A percentile compares a stretch with the other conserved stretches of the same genome.
Evolutionary conservation across 2,113 vertebrate species (phyloP).

Genomic region (Brachyhypopomus gauderio): DNA sequence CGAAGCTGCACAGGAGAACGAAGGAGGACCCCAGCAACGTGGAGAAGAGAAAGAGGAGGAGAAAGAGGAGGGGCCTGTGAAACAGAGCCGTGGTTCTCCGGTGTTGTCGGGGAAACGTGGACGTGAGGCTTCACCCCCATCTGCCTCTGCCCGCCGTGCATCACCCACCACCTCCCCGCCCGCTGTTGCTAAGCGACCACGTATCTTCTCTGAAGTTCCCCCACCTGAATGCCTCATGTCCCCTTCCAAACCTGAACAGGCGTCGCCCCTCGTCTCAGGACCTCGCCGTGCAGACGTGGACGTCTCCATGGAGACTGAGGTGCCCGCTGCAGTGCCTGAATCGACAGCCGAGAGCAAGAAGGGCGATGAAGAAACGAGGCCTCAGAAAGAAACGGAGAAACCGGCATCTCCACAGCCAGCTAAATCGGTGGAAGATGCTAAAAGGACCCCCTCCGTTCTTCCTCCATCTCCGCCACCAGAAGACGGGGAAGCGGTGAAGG

Average conservation of each 20-base stretch:
- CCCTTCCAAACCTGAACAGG: conserved; percentile 45
- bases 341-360: conserved; percentile 62
- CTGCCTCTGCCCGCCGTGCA: neutral
- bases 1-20: conserved; percentile 45
- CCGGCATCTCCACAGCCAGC: conserved; percentile 29
- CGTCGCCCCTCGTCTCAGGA: conserved; percentile 23
- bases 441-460: conserved; percentile 44
- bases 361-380: conserved; percentile 55
- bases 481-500: conserved; percentile 19
- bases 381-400: conserved; percentile 20
- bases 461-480: conserved; percentile 47
- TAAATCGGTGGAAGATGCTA: conserved; percentile 49
- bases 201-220: conserved; percentile 52
- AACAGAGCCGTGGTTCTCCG: conserved; percentile 1
- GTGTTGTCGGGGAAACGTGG: conserved; percentile 38
- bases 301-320: conserved; percentile 44
- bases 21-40: conserved; percentile 19
- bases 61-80: conserved; percentile 13
- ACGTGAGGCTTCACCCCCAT: conserved; percentile 13
- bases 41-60: conserved; percentile 46
- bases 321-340: conserved; percentile 58
- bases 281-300: conserved; percentile 20
- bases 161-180: conserved; percentile 20
- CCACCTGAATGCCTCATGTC: conserved; percentile 47
- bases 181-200: conserved; percentile 21